Percentiles rank a stretch among this genome's conserved stretches.
These are phyloP conservation scores for Dreissena polymorpha DNA, from an alignment of 1,140 invertebrate species.

Conservation along the genomic window DNA sequence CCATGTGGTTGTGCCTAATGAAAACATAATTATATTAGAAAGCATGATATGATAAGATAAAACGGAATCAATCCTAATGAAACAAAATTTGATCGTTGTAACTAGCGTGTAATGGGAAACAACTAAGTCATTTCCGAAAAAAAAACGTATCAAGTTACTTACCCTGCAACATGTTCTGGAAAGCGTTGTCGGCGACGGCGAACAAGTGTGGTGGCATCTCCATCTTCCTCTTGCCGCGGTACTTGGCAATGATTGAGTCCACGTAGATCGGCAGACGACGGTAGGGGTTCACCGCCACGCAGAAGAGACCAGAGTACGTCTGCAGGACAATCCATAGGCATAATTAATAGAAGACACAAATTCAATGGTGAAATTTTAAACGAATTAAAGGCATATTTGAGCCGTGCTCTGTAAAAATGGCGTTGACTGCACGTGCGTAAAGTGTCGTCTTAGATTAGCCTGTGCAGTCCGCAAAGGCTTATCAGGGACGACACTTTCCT, in stretches of 20 bases:
- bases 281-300: constrained; percentile 99
- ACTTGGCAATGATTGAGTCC: constrained; percentile 89
- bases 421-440: too few relatives aligned
- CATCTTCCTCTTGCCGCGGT: constrained; percentile 92
- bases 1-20: too few relatives aligned
- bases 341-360: background rate
- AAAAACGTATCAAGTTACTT: constrained; percentile 7
- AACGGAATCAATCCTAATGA: too few relatives aligned
- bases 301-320: constrained; percentile 99
- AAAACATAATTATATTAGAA: too few relatives aligned
- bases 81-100: too few relatives aligned
- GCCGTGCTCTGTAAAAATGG: too few relatives aligned
- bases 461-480: too few relatives aligned
- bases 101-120: too few relatives aligned
- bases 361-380: background rate
- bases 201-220: constrained; percentile 79
- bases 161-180: constrained; percentile 77
- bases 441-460: too few relatives aligned
- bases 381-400: background rate
- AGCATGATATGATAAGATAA: too few relatives aligned
- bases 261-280: constrained; percentile 99
- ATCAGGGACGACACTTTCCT: too few relatives aligned
- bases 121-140: too few relatives aligned
- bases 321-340: constrained; percentile 79
- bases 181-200: constrained; percentile 78